Conservation (phyloP, 2,888 invertebrate species). For the Phengaris alcon region DNA sequence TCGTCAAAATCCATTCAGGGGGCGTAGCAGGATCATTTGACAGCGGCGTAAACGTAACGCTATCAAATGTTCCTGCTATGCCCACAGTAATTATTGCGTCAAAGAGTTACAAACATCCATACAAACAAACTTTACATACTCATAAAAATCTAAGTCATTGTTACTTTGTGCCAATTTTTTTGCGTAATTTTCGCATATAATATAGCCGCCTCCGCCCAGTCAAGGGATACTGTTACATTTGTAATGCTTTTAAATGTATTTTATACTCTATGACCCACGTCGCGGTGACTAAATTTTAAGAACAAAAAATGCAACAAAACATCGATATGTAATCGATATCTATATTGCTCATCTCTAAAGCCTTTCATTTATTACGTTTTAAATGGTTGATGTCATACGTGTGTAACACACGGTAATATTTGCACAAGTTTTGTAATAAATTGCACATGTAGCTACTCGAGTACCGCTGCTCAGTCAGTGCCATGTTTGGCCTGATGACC, state of each 20-base stretch:
- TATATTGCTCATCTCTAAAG: conserved; percentile 8
- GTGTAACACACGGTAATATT: conserved; percentile 20
- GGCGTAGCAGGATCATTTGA: too few species aligned
- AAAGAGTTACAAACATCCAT: too few species aligned
- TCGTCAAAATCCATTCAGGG: too few species aligned
- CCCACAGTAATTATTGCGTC: too few species aligned
- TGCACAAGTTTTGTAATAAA: conserved; percentile 18
- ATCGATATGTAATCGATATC: conserved; percentile 11
- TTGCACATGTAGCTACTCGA: conserved; percentile 7
- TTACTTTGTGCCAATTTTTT: too few species aligned
- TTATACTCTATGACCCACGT: neutral
- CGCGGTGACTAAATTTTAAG: too few species aligned
- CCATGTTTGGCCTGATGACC: conserved; percentile 2
- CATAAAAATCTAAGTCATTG: too few species aligned
- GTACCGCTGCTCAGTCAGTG: neutral
- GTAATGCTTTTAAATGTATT: neutral
- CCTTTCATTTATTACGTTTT: conserved; percentile 17
- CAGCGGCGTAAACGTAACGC: too few species aligned
- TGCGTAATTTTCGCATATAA: too few species aligned
- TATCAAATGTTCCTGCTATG: too few species aligned
- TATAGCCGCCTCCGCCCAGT: neutral
- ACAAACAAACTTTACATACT: too few species aligned
- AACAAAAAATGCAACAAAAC: neutral
- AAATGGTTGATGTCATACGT: conserved; percentile 16
- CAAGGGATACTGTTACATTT: neutral